Base-by-base conservation (phyloP, 2,888 invertebrate genomes). In the Drosophila barbarae region DNA sequence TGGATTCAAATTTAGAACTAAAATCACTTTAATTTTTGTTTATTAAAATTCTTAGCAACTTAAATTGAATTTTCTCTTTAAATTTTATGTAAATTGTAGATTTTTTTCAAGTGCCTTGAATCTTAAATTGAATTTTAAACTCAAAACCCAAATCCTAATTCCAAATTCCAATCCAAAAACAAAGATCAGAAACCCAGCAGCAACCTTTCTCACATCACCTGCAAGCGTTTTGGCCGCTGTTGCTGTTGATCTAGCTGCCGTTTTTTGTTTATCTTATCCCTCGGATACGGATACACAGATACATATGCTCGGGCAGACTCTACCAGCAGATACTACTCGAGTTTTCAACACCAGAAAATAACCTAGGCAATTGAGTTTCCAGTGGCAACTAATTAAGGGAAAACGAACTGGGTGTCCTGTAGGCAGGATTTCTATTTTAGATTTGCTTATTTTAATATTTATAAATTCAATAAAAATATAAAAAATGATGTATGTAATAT, bases 121-220 rank as follows among this genome's bases (percentile, higher is more conserved):
- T 26, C 9, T 5, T 5, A 8, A 77, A 77, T 80, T 63, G 65
- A 3, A 30, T 15, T 28, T 7, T 26, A 6, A 26, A 42, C 15
- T 42, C 42, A 46, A 61, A 67, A 39, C 46, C 28, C 38, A 65
- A 55, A 66, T 64, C 36, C 59, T 42, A 53, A 53, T 52, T 47
- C 61, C 51, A n/a, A 63, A 47, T 54, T 63, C 73, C 72, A 76
- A 83, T 83, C 84, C 85, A 85, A 74, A 74, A 84, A 84, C 78
- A 81, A 77, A 74, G 83, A 84, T 82, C 69, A 77, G 23, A 74
- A 65, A 72, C 69, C 66, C 66, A 38, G 47, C 52, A 64, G 36
- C 56, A 42, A 63, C 63, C 63, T 63, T 63, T 66, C 30, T 30
- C 36, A 65, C 73, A 69, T 79, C 83, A 77, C 78, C 78, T 73